Conservation (phyloP, 1,140 invertebrate species). For the Drosophila ogumai region DNA sequence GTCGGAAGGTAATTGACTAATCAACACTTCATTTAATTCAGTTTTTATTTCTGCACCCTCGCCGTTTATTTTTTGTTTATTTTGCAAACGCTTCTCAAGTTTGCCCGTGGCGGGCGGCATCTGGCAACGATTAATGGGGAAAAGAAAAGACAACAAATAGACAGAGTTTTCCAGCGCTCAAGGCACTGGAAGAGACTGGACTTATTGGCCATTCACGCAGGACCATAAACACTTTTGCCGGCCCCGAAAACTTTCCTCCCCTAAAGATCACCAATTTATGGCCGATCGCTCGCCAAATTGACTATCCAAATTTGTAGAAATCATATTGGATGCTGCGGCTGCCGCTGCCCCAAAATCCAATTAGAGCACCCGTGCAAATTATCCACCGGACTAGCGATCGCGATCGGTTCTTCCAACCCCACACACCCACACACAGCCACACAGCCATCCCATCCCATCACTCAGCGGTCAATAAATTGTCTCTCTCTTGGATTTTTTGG, state of each 20-base stretch:
- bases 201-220: conserved; percentile 35
- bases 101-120: conserved; percentile 33
- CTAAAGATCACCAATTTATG: conserved; percentile 25
- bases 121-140: conserved; percentile 62
- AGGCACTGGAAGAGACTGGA: conserved; percentile 1
- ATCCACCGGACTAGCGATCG: conserved; percentile 35
- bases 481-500: conserved; percentile 37
- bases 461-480: conserved; percentile 63
- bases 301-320: conserved; percentile 46
- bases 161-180: conserved; percentile 2
- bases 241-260: conserved; percentile 45
- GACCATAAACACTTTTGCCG: conserved; percentile 36
- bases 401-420: conserved; percentile 53
- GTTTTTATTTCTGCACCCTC: conserved; percentile 74
- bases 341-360: conserved; percentile 60
- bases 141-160: conserved; percentile 18
- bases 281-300: conserved; percentile 26
- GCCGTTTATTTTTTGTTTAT: conserved; percentile 63
- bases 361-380: conserved; percentile 74
- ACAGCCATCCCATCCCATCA: conserved; percentile 7
- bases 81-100: conserved; percentile 59
- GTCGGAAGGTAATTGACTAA: conserved; percentile 68
- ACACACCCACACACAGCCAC: conserved; percentile 18
- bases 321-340: conserved; percentile 23
- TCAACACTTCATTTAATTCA: conserved; percentile 78